Conservation (phyloP, 2,888 invertebrate genomes). For the Chloroclysta siterata region DNA sequence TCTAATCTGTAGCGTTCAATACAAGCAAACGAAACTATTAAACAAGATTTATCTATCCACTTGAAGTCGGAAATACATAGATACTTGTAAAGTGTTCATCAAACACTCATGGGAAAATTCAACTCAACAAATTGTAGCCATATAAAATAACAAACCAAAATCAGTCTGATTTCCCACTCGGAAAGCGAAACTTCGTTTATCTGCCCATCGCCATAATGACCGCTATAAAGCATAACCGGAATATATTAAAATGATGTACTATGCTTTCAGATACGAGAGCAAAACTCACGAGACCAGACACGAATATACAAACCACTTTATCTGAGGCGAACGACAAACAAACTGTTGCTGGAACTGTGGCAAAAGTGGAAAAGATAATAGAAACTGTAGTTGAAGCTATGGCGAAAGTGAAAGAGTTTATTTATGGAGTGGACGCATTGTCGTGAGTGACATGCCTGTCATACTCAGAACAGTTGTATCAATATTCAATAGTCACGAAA, state of each 20-base stretch:
- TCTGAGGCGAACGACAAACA: constrained; percentile 10
- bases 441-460: constrained; percentile 41
- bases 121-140: constrained; percentile 10
- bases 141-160: constrained; percentile 16
- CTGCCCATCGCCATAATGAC: constrained; percentile 52
- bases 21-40: background rate
- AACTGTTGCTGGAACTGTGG: constrained; percentile 10
- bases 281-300: constrained; percentile 51
- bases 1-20: background rate
- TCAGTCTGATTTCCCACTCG: constrained; percentile 34
- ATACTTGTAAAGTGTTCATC: background rate
- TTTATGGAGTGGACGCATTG: constrained; percentile 41
- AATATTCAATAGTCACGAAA: constrained; percentile 37
- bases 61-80: background rate
- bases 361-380: constrained; percentile 9
- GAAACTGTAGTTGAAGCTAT: constrained; percentile 16
- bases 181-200: constrained; percentile 34
- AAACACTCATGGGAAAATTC: background rate
- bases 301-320: constrained; percentile 51
- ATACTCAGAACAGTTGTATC: constrained; percentile 35
- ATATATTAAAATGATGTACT: constrained; percentile 54
- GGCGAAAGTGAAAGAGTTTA: constrained; percentile 42
- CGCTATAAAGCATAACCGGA: constrained; percentile 57
- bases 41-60: background rate
- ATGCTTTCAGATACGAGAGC: constrained; percentile 48